phyloP scores from a whole-genome alignment of 2,113 vertebrate genomes.

The Siphamia tubifer region DNA sequence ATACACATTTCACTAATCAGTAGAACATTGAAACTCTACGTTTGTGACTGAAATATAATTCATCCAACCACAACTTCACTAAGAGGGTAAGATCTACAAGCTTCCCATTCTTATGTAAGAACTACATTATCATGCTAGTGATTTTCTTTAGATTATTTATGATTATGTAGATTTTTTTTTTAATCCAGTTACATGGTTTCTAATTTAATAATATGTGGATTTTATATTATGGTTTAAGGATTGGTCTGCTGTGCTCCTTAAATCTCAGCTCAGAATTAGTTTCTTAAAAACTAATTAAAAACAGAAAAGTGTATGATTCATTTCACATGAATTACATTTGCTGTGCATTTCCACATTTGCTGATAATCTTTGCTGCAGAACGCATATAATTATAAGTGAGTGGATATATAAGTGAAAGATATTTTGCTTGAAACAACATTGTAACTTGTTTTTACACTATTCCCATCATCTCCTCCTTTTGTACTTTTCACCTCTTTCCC shows the following conservation, averaged over 20 bases:
- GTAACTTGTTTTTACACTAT: background rate
- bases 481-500: no score
- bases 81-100: conserved; percentile 28
- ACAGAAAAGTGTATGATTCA: background rate
- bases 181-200: no score
- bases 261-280: no score
- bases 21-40: background rate
- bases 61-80: background rate
- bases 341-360: conserved; percentile 36
- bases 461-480: background rate
- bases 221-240: background rate
- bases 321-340: background rate
- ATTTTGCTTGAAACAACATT: background rate
- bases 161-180: background rate
- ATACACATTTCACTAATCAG: background rate
- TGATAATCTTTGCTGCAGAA: conserved; percentile 2
- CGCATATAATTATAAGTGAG: background rate
- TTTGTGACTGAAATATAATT: background rate
- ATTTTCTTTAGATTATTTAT: background rate
- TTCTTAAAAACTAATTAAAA: no score
- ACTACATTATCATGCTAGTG: background rate
- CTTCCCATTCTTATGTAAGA: conserved; percentile 11
- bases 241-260: no score
- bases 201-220: background rate
- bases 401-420: background rate